Evolutionary conservation across 2,113 vertebrate genomes (phyloP).

Genomic region (Dendropsophus ebraccatus): DNA sequence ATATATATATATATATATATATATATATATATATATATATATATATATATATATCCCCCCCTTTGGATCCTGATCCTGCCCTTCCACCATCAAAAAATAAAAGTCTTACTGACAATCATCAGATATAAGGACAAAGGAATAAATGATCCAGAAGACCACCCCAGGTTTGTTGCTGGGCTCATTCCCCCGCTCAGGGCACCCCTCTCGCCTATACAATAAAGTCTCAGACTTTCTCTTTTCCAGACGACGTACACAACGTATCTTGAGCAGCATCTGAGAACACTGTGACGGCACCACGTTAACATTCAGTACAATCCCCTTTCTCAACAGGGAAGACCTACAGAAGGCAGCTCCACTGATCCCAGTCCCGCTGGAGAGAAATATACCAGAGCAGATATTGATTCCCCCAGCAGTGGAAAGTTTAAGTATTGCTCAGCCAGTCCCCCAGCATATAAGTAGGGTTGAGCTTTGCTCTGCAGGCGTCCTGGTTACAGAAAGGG

Average conservation of each 20-base stretch:
- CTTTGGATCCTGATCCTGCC: neutral
- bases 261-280: slow-evolving; percentile 40
- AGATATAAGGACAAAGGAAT: slow-evolving; percentile 1
- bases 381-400: neutral
- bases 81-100: neutral
- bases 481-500: slow-evolving; percentile 28
- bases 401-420: slow-evolving; percentile 25
- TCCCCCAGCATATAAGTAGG: slow-evolving; percentile 20
- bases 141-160: neutral
- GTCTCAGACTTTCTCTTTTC: neutral
- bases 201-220: slow-evolving; percentile 2
- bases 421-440: slow-evolving; percentile 51
- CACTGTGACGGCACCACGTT: slow-evolving; percentile 39
- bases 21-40: too few relatives aligned
- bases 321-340: slow-evolving; percentile 31
- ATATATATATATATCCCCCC: too few relatives aligned
- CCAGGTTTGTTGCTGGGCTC: neutral
- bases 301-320: slow-evolving; percentile 46
- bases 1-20: too few relatives aligned
- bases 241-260: slow-evolving; percentile 13
- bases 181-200: neutral
- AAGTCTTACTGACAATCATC: neutral
- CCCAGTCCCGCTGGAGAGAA: slow-evolving; percentile 37
- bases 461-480: slow-evolving; percentile 34
- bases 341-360: slow-evolving; percentile 35